Percentiles rank a stretch among this genome's conserved stretches.
Evolutionary conservation across 2,113 vertebrate species (phyloP).

Genomic region (Cochlearius cochlearius): DNA sequence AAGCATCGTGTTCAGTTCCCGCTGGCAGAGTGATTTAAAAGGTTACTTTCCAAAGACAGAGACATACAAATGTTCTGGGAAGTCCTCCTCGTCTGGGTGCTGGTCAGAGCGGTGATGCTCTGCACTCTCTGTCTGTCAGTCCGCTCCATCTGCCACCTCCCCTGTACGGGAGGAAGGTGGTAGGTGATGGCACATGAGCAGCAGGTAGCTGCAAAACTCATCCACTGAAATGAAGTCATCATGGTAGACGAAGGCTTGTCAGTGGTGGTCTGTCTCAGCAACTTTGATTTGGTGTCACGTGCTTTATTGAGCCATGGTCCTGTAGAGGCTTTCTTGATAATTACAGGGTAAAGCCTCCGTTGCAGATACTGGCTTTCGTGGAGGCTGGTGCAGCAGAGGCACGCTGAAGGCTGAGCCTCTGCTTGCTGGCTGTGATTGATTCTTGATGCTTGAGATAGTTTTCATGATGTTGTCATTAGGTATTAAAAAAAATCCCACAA

Average conservation of each 20-base stretch:
- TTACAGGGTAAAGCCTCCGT: background rate
- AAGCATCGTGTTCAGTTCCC: fast-evolving
- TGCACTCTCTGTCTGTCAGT: fast-evolving
- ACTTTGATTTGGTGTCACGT: background rate
- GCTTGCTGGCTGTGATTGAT: background rate
- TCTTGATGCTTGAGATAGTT: background rate
- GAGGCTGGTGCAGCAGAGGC: background rate
- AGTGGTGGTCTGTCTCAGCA: background rate
- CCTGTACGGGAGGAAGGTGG: fast-evolving
- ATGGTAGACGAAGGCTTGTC: fast-evolving
- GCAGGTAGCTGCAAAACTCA: background rate
- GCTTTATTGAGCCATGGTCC: background rate
- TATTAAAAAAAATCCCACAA: background rate
- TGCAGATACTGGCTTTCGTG: background rate
- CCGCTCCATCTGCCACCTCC: background rate
- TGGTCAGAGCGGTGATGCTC: background rate
- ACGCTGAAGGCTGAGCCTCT: background rate
- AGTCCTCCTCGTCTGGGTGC: fast-evolving
- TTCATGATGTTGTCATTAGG: background rate
- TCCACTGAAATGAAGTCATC: background rate
- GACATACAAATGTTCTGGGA: background rate
- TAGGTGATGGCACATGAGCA: background rate
- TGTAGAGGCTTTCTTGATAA: background rate
- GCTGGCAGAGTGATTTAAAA: background rate
- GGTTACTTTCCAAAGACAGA: background rate